Conservation (phyloP, 2,888 invertebrate genomes). For the Salpingus planirostris region DNA sequence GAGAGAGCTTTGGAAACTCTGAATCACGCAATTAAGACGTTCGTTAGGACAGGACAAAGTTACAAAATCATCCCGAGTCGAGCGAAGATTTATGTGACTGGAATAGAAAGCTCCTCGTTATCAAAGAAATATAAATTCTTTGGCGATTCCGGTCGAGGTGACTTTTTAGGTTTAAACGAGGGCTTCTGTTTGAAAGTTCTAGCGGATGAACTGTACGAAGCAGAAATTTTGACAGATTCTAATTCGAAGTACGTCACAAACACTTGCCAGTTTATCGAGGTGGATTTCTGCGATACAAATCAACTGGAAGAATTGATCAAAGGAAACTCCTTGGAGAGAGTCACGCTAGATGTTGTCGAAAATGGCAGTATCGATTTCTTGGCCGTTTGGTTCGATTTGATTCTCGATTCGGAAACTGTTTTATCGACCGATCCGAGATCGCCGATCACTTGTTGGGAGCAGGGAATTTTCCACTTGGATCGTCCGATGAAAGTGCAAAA, state of each 20-base stretch:
- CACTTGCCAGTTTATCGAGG: constrained; percentile 45
- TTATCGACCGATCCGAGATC: constrained; percentile 55
- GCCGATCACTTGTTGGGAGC: constrained; percentile 62
- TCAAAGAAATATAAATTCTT: constrained; percentile 40
- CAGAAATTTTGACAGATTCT: constrained; percentile 53
- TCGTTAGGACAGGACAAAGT: constrained; percentile 40
- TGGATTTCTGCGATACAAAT: constrained; percentile 54
- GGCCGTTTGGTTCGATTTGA: constrained; percentile 65
- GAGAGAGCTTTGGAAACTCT: constrained; percentile 61
- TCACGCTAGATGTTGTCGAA: constrained; percentile 38
- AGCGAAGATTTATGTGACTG: constrained; percentile 56
- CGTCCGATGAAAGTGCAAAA: constrained; percentile 32
- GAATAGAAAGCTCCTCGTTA: constrained; percentile 47
- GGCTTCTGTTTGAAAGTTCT: constrained; percentile 33
- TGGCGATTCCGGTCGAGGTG: constrained; percentile 9
- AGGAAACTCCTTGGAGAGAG: constrained; percentile 11
- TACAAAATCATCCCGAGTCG: constrained; percentile 52
- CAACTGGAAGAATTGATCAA: too few species aligned
- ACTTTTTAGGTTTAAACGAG: constrained; percentile 30
- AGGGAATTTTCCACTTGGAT: constrained; percentile 58
- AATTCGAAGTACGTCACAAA: constrained; percentile 51
- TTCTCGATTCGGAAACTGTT: constrained; percentile 52
- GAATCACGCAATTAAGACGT: constrained; percentile 57
- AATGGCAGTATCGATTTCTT: constrained; percentile 55
- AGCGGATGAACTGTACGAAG: constrained; percentile 55